These are phyloP conservation scores for Gyrodactylus salaris DNA, from an alignment of 1,140 invertebrate species.

Conservation along the genomic window DNA sequence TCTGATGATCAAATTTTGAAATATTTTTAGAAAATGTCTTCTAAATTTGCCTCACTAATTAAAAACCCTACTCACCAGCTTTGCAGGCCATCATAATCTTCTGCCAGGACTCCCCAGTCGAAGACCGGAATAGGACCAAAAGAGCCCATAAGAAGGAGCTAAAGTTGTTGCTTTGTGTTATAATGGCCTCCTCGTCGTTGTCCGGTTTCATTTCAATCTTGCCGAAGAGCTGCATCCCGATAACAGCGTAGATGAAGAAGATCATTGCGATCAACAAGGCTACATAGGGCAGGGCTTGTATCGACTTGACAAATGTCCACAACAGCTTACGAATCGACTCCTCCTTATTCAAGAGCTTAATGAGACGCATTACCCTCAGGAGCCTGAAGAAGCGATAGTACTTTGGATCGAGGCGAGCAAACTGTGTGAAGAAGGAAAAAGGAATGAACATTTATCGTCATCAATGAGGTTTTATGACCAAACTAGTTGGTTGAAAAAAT, in stretches of 20 bases:
- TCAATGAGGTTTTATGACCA: too few relatives aligned
- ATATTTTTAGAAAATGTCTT: too few relatives aligned
- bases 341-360: conserved; percentile 63
- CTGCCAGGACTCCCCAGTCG: conserved; percentile 10
- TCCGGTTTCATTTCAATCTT: conserved; percentile 8
- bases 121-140: conserved; percentile 11
- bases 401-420: neutral
- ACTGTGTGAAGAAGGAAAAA: neutral
- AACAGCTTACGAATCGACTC: conserved; percentile 10
- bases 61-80: neutral
- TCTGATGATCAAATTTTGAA: too few relatives aligned
- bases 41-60: too few relatives aligned
- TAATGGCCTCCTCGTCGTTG: conserved; percentile 9
- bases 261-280: conserved; percentile 10
- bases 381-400: conserved; percentile 87
- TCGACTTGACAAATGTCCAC: conserved; percentile 11
- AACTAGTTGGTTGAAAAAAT: too few relatives aligned
- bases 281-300: conserved; percentile 11
- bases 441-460: too few relatives aligned
- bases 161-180: conserved; percentile 12
- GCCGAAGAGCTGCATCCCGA: conserved; percentile 12
- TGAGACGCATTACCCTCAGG: conserved; percentile 85
- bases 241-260: conserved; percentile 11
- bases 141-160: conserved; percentile 10
- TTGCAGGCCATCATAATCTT: conserved; percentile 9